Evolutionary conservation across 2,797 vertebrate species (phyloP), one percentile per base, ranked within the genome.

Genomic region (Merluccius polli): DNA sequence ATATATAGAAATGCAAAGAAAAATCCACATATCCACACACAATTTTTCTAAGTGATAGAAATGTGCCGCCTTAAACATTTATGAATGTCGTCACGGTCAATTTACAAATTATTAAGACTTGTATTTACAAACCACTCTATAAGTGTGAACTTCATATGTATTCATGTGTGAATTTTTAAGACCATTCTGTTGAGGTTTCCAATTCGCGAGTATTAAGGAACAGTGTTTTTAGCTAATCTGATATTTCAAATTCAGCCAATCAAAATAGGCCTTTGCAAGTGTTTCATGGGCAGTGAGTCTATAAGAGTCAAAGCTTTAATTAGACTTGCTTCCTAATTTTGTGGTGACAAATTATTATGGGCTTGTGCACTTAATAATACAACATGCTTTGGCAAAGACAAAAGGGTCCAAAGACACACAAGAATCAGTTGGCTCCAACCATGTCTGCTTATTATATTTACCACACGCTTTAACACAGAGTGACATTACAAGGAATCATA

Each of bases 321-420:
- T 63, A 63, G n/a, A 63, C n/a, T 63, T 63, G 9, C 59, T 63
- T 2, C 59, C 0, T 63, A 27, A 63, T 63, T 63, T 59, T 63
- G 59, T 63, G 59, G 59, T 63, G 59, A 63, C 59, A 63, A 38
- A 27, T 63, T 11, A 27, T 63, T 9, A 52, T 52, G 44, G 44
- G 44, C 16, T 52, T 52, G 4, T 52, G 18, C 59, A 27, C 59
- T 63, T 12, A 27, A 63, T 12, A 27, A 63, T 63, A 63, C 59
- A 63, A 27, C 59, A 63, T 63, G 59, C 59, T 63, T 59, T 63
- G 59, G 27, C 59, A 63, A 63, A 63, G 59, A 63, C n/a, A 63
- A 27, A 63, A 27, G n/a, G 59, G 59, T 5, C 27, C 24, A 27
- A 13, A 63, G 10, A 63, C 9, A 24, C 59, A 63, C 24, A n/a